Conservation (phyloP, 2,113 vertebrate genomes). For the Raja brachyura region DNA sequence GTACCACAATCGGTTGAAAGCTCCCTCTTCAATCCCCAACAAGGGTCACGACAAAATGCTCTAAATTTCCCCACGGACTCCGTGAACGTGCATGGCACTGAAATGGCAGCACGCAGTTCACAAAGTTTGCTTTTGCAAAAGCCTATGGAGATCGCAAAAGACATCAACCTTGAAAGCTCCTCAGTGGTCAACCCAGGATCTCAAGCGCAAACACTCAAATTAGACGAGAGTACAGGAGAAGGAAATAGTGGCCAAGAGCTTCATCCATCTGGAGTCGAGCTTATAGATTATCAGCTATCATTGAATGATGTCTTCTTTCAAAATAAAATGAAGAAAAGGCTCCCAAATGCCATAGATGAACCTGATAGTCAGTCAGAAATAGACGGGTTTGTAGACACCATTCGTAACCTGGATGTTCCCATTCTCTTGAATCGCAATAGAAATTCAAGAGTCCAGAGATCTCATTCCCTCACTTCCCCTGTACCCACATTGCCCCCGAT, state of each 20-base stretch:
- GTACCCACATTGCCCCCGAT: conserved; percentile 64
- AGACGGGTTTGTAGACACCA: conserved; percentile 74
- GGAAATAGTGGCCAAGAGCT: not conserved
- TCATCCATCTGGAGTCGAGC: not conserved
- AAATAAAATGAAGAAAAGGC: not conserved
- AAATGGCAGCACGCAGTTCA: too few relatives aligned
- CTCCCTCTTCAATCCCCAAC: not conserved
- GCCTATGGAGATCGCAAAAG: not conserved
- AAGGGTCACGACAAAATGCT: not conserved
- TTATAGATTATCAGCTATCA: not conserved
- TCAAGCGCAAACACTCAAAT: not conserved
- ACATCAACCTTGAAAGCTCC: not conserved
- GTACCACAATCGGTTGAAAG: not conserved
- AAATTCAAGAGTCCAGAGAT: conserved; percentile 49
- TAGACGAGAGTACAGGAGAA: not conserved
- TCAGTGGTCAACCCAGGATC: too few relatives aligned
- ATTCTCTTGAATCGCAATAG: conserved; percentile 55
- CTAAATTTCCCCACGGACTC: not conserved
- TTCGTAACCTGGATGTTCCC: conserved; percentile 75
- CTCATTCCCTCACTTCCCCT: conserved; percentile 40
- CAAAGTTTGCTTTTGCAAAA: not conserved
- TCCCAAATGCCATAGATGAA: not conserved
- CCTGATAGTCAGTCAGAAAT: conserved; percentile 55
- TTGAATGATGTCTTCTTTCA: not conserved
- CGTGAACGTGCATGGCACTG: not conserved